phyloP scores from a whole-genome alignment of 2,797 vertebrate species.

The Limnodromus scolopaceus region DNA sequence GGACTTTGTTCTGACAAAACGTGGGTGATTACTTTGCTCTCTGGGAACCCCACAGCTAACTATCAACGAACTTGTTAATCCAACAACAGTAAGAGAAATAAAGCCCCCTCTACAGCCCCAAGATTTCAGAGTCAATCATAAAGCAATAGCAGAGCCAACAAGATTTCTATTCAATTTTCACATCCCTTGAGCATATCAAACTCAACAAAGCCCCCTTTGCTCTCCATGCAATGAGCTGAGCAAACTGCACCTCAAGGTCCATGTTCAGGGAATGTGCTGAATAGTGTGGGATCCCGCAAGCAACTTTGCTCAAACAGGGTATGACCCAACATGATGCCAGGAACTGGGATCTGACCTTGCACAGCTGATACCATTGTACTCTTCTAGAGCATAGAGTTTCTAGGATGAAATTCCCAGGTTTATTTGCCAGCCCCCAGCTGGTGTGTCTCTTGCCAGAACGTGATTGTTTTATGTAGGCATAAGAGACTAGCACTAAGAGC shows the following conservation, averaged over 20 bases:
- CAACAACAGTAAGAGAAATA: neutral
- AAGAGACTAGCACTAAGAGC: neutral
- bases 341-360: neutral
- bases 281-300: neutral
- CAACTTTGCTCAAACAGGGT: neutral
- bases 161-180: neutral
- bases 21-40: neutral
- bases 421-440: neutral
- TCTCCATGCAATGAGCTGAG: neutral
- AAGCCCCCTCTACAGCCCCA: neutral
- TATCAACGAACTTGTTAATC: neutral
- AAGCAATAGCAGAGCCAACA: neutral
- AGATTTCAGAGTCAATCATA: neutral
- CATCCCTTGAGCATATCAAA: neutral
- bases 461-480: neutral
- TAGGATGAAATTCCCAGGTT: neutral
- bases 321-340: neutral
- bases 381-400: neutral
- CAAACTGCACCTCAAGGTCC: neutral
- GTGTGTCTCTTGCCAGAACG: neutral
- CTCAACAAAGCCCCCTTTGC: neutral
- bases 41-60: neutral
- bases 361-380: neutral
- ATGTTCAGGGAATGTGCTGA: accelerated
- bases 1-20: neutral